These are phyloP conservation scores for Acanthopagrus latus DNA, from an alignment of 2,797 vertebrate species.

Conservation along the genomic window DNA sequence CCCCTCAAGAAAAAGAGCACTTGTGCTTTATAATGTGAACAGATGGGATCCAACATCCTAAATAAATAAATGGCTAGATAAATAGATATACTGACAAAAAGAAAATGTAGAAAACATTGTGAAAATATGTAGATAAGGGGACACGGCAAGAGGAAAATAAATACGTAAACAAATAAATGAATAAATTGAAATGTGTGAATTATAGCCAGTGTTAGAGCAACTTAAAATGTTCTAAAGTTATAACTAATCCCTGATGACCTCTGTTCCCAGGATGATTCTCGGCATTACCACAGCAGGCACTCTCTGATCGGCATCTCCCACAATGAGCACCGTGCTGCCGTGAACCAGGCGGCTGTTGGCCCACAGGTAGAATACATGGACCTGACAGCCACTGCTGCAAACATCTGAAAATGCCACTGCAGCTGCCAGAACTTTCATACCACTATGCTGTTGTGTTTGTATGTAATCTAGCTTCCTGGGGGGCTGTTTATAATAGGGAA, in stretches of 20 bases:
- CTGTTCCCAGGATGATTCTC: conserved; percentile 56
- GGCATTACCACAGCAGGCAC: conserved; percentile 74
- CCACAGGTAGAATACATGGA: conserved; percentile 66
- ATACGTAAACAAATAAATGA: too few relatives aligned
- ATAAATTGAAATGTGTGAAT: not conserved
- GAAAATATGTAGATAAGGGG: too few relatives aligned
- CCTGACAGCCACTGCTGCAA: not conserved
- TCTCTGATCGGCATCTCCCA: conserved; percentile 56
- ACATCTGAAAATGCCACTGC: not conserved
- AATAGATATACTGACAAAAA: too few relatives aligned
- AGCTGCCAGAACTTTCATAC: not conserved
- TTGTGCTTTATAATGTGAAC: too few relatives aligned
- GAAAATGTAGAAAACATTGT: too few relatives aligned
- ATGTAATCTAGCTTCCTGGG: conserved; percentile 42
- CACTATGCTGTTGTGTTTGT: not conserved
- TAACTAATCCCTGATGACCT: not conserved
- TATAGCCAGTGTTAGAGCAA: too few relatives aligned
- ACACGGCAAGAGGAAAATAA: too few relatives aligned
- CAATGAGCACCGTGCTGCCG: conserved; percentile 39
- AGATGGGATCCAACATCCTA: too few relatives aligned
- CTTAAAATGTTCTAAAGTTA: not conserved
- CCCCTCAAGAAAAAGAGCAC: too few relatives aligned
- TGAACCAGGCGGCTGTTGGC: conserved; percentile 44
- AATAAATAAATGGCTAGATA: too few relatives aligned
- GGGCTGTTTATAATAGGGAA: conserved; percentile 76